Evolutionary conservation across 2,888 invertebrate species (phyloP), one percentile per base, ranked within the genome.

Genomic region (Mactromeris polynyma): DNA sequence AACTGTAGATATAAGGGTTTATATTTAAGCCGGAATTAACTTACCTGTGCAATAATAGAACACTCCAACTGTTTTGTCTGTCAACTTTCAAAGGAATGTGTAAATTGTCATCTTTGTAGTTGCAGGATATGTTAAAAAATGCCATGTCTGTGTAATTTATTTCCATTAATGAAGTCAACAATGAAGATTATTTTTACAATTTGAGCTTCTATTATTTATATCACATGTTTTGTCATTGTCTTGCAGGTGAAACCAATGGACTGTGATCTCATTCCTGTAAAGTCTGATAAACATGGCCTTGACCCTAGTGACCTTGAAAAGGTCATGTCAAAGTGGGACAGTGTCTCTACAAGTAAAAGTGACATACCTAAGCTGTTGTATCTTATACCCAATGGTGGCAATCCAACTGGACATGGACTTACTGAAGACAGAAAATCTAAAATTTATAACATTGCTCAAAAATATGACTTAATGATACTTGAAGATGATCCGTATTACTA

Each of bases 401-500:
- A 98, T 95, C 98, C 98, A 0, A 98, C 98, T 0, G 98, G 98
- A 0, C 97, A 97, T 0, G 98, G 98, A 0, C 97, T 98, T 85
- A 97, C 98, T 0, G 97, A 97, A 78, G 97, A 97, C 26, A 97
- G 98, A 91, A 97, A 98, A 89, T 97, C 97, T 90, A 97, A 97
- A 96, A 98, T 98, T 77, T 98, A 98, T 95, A 97, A 97, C 91
- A 97, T 98, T 90, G 98, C 98, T 79, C 98, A 98, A 96, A 97
- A 97, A 96, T 98, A 98, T 96, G 98, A 98, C 96, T 97, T 98
- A 54, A 95, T 98, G 14, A 98, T 98, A 84, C 94, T 98, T 11
- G 98, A 98, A 96, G 98, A 98, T 94, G 98, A 98, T 96, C 98
- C 98, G 0, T 98, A 98, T 95, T 98, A 98, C 97, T 98, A 98